These are phyloP conservation scores for Nibea coibor DNA, from an alignment of 2,113 vertebrate species.

Conservation along the genomic window DNA sequence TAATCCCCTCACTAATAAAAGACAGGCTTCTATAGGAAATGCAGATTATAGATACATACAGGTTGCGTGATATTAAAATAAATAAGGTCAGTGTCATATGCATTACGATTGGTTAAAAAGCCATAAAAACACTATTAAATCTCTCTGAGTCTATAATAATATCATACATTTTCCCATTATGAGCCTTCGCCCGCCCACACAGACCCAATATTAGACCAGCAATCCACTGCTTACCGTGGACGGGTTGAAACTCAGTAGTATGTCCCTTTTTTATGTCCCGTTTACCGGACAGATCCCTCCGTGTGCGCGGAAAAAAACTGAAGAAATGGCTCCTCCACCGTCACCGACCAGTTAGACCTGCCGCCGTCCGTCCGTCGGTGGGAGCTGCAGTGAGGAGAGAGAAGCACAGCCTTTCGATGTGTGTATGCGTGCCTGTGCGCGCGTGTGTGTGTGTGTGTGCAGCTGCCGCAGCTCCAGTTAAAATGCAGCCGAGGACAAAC, in stretches of 20 bases:
- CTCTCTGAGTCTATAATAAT: neutral
- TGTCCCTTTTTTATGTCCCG: constrained; percentile 18
- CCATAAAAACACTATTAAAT: neutral
- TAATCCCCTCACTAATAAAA: neutral
- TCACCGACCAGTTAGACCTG: constrained; percentile 49
- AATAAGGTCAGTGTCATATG: neutral
- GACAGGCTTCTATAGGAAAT: neutral
- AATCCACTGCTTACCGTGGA: constrained; percentile 53
- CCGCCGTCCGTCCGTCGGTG: constrained; percentile 32
- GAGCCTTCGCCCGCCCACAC: constrained; percentile 22
- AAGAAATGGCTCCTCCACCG: constrained; percentile 20
- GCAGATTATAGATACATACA: neutral
- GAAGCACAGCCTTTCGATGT: neutral
- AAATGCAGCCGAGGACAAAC: constrained; percentile 75
- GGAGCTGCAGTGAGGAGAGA: constrained; percentile 58
- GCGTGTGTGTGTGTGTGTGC: constrained; percentile 47
- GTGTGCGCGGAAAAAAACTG: neutral
- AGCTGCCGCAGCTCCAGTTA: constrained; percentile 77
- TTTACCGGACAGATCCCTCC: constrained; percentile 28
- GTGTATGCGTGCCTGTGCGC: too few species aligned
- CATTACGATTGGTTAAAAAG: neutral
- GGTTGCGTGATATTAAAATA: neutral
- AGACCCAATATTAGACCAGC: neutral
- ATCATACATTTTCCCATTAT: constrained; percentile 7
- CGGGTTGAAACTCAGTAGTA: constrained; percentile 9